A percentile compares a stretch with the other conserved stretches of the same genome.
These are phyloP conservation scores for Aricia agestis DNA, from an alignment of 1,140 invertebrate species.

Conservation along the genomic window DNA sequence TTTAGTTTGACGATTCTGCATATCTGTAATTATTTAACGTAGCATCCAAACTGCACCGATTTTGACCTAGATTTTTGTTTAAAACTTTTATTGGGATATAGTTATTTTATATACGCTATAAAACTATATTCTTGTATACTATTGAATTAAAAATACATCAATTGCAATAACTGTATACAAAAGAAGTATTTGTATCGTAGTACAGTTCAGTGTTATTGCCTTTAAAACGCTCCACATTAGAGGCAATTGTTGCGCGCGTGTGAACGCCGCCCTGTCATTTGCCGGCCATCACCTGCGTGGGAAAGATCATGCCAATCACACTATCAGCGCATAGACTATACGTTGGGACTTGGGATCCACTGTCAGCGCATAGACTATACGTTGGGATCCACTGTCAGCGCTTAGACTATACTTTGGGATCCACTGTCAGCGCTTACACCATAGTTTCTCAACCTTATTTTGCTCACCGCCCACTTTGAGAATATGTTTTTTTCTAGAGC, in stretches of 20 bases:
- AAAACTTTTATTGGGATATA: no score
- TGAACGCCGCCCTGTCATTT: conserved; percentile 41
- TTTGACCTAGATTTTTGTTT: no score
- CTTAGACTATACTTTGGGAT: neutral
- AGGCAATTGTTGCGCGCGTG: conserved; percentile 26
- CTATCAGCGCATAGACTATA: neutral
- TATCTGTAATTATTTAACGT: no score
- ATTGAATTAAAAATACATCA: neutral
- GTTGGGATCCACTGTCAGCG: neutral
- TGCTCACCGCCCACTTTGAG: no score
- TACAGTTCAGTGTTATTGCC: neutral
- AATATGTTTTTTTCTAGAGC: no score
- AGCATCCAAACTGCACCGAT: no score
- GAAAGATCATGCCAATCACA: conserved; percentile 20
- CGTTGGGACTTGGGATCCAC: neutral
- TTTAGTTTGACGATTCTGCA: no score
- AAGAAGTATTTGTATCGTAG: neutral
- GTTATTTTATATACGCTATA: no score
- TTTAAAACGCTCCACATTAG: conserved; percentile 3
- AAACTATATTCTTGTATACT: no score
- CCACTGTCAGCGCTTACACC: neutral
- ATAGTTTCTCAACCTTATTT: no score
- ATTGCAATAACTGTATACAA: neutral
- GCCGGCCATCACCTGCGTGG: conserved; percentile 31
- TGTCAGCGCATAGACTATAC: neutral